phyloP scores from a whole-genome alignment of 2,113 vertebrate species.

The Mastomys natalensis region DNA sequence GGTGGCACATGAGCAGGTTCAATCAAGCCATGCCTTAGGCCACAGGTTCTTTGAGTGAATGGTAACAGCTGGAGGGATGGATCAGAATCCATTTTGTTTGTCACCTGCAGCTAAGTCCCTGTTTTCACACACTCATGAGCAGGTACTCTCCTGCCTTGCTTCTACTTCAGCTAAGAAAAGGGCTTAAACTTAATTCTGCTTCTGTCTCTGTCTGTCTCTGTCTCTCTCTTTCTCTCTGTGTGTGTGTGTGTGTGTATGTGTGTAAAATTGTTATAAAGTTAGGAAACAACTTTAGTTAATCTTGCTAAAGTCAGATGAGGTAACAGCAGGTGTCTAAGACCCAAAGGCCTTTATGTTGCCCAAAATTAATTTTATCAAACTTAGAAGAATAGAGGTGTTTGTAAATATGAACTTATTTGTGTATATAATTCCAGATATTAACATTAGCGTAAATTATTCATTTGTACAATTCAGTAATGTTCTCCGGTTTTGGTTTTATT shows the following conservation, averaged over 20 bases:
- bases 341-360: background rate
- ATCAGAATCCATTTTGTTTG: background rate
- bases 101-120: background rate
- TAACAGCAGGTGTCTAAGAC: background rate
- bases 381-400: background rate
- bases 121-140: background rate
- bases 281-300: background rate
- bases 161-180: background rate
- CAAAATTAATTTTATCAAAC: background rate
- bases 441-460: constrained; percentile 46
- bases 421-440: constrained; percentile 42
- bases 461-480: constrained; percentile 45
- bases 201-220: no score
- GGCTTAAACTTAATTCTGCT: background rate
- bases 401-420: background rate
- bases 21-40: background rate
- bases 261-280: no score
- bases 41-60: background rate
- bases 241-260: no score
- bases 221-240: no score
- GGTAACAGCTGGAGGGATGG: no score
- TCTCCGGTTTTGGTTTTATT: constrained; percentile 52
- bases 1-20: background rate
- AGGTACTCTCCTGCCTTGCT: background rate
- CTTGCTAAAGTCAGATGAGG: background rate